Evolutionary conservation across 1,140 invertebrate genomes (phyloP).

Genomic region (Nixonia krombeini): DNA sequence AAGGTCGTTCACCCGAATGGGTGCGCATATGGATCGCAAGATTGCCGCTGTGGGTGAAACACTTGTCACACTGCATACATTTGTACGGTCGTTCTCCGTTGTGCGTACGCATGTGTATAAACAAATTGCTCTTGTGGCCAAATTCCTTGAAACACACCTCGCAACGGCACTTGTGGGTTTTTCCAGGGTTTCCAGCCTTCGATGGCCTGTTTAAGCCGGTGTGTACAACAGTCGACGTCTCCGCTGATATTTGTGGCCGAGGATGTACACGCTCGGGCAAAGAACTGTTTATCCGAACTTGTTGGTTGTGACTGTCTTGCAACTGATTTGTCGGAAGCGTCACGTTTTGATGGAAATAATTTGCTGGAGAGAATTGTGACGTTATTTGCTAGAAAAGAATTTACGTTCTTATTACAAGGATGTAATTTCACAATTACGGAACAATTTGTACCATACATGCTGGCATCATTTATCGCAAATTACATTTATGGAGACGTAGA

Average conservation of each 20-base stretch:
- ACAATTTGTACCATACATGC: no score
- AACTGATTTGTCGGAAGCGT: constrained; percentile 44
- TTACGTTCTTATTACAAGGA: neutral
- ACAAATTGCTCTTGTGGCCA: constrained; percentile 73
- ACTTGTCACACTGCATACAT: constrained; percentile 79
- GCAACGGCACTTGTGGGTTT: constrained; percentile 70
- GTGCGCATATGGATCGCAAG: constrained; percentile 75
- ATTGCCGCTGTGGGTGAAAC: constrained; percentile 78
- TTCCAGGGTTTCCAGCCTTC: constrained; percentile 48
- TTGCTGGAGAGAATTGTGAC: constrained; percentile 28
- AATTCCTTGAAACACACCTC: constrained; percentile 75
- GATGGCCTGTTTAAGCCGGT: constrained; percentile 59
- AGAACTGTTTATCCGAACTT: constrained; percentile 19
- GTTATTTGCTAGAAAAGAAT: constrained; percentile 17
- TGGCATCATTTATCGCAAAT: no score
- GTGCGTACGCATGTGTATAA: constrained; percentile 76
- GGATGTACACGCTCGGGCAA: constrained; percentile 10
- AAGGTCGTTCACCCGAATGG: constrained; percentile 76
- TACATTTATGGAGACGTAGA: no score
- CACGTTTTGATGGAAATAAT: constrained; percentile 42
- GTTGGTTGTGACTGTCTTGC: constrained; percentile 29
- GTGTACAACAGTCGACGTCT: constrained; percentile 40
- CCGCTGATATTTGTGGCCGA: constrained; percentile 19
- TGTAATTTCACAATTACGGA: no score
- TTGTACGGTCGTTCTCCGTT: constrained; percentile 80